Conservation (phyloP, 2,888 invertebrate species). For the Dasysyrphus albostriatus region DNA sequence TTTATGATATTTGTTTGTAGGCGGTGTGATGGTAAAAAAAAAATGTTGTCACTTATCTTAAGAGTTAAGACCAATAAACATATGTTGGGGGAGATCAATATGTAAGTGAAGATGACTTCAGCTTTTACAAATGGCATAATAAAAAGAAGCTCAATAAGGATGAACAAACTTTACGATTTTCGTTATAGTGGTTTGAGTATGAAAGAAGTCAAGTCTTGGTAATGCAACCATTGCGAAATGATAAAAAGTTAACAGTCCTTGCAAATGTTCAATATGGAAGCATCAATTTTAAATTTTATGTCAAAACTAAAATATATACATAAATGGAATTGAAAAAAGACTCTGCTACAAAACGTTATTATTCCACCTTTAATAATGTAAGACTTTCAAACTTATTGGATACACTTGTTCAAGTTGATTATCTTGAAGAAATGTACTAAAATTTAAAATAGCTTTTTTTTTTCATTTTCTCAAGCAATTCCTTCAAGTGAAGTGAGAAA, state of each 20-base stretch:
- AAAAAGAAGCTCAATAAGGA: neutral
- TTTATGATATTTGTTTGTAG: conserved; percentile 4
- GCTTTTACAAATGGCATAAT: neutral
- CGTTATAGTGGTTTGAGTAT: neutral
- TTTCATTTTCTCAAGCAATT: too few relatives aligned
- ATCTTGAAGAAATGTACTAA: too few relatives aligned
- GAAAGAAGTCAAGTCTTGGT: neutral
- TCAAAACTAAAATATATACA: neutral
- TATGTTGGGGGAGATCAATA: neutral
- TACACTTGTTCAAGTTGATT: too few relatives aligned
- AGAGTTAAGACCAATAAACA: conserved; percentile 21
- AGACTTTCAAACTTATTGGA: too few relatives aligned
- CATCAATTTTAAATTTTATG: neutral
- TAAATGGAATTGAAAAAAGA: too few relatives aligned
- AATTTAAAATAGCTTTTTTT: too few relatives aligned
- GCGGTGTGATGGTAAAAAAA: neutral
- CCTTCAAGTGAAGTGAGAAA: too few relatives aligned
- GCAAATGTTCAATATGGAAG: neutral
- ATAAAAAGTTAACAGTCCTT: neutral
- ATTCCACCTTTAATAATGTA: too few relatives aligned
- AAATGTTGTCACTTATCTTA: neutral
- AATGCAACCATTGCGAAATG: neutral
- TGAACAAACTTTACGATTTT: neutral
- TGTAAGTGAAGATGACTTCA: neutral
- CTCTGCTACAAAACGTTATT: too few relatives aligned